Evolutionary conservation across 2,113 vertebrate genomes (phyloP).

Genomic region (Nycticebus coucang): DNA sequence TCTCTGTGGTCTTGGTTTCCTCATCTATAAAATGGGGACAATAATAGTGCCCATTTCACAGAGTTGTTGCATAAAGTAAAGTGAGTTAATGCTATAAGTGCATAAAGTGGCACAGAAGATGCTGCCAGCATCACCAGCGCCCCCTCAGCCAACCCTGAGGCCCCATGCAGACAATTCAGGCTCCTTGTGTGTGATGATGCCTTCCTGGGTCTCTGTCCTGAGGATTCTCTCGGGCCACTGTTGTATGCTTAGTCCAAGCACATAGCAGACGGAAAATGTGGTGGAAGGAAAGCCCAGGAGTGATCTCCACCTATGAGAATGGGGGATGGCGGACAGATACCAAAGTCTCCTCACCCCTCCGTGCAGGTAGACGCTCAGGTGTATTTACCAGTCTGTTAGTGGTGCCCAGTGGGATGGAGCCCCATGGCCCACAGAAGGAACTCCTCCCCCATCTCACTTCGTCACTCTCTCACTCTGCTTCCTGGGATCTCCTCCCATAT

Average conservation of each 20-base stretch:
- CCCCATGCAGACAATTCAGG: neutral
- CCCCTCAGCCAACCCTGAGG: neutral
- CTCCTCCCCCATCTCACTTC: neutral
- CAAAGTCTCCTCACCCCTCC: accelerated
- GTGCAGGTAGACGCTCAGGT: no score
- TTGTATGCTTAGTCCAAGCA: neutral
- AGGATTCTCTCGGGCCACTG: neutral
- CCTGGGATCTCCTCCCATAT: neutral
- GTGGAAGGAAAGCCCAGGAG: no score
- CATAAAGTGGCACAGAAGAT: neutral
- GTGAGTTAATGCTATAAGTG: neutral
- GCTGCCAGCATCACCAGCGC: neutral
- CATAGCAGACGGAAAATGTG: neutral
- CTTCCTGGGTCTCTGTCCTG: neutral
- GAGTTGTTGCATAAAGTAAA: neutral
- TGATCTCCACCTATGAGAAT: accelerated
- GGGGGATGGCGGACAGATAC: neutral
- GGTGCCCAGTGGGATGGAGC: neutral
- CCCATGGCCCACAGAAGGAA: neutral
- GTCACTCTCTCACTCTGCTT: neutral
- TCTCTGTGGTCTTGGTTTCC: neutral
- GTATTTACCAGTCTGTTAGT: neutral
- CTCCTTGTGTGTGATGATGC: neutral
- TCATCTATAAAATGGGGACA: neutral
- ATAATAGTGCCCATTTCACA: neutral